phyloP scores from a whole-genome alignment of 35 echinoderm and acorn worm genomes.

The Chiridota heheva region DNA sequence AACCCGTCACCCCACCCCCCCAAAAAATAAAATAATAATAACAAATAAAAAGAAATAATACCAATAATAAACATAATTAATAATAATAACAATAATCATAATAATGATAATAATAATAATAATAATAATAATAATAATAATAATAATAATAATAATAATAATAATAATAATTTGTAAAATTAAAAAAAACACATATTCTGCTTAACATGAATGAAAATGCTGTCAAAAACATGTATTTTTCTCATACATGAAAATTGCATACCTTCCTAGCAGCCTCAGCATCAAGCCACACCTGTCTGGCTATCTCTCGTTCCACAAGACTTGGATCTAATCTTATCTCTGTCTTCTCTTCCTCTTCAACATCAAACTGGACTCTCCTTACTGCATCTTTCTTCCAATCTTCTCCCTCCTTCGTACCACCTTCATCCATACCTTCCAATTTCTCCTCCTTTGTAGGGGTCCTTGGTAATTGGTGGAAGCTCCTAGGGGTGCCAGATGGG shows the following conservation, averaged over 20 bases:
- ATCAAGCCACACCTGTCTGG: slow-evolving; percentile 50
- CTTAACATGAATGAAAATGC: too few relatives aligned
- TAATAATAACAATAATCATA: too few relatives aligned
- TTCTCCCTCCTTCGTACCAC: not conserved
- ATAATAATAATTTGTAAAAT: too few relatives aligned
- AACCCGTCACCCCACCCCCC: too few relatives aligned
- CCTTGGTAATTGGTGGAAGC: slow-evolving; percentile 50
- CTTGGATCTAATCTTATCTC: slow-evolving; percentile 19
- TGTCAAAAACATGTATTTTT: too few relatives aligned
- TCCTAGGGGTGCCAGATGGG: slow-evolving; percentile 63
- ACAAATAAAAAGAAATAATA: too few relatives aligned
- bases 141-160: too few relatives aligned
- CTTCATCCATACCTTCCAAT: not conserved
- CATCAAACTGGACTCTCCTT: slow-evolving; percentile 46
- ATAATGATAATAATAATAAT: too few relatives aligned
- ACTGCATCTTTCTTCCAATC: not conserved
- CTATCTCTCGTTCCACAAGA: slow-evolving; percentile 35
- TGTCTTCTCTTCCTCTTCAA: slow-evolving; percentile 31
- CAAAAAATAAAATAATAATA: too few relatives aligned
- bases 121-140: too few relatives aligned
- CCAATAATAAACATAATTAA: too few relatives aligned
- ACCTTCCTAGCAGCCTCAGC: slow-evolving; percentile 29
- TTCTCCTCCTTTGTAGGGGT: not conserved
- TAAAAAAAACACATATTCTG: too few relatives aligned
- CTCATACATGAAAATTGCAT: not conserved